These are phyloP conservation scores for Oceanodroma leucorhoa DNA, from an alignment of 2,797 vertebrate genomes.

Conservation along the genomic window DNA sequence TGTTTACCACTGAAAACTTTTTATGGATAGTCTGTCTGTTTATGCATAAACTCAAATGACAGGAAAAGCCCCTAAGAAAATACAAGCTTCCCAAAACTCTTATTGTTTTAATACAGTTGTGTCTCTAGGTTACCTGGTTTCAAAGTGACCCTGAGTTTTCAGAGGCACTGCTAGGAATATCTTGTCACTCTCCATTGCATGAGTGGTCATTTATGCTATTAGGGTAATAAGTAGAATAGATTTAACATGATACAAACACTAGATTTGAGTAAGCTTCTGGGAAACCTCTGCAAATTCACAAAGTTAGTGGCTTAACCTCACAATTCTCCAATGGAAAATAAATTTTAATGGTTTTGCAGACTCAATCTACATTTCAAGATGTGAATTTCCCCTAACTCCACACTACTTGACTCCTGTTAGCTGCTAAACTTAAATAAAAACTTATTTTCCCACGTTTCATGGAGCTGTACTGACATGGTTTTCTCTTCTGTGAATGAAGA, in stretches of 20 bases:
- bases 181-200: slow-evolving; percentile 51
- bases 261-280: slow-evolving; percentile 71
- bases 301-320: slow-evolving; percentile 73
- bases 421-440: slow-evolving; percentile 61
- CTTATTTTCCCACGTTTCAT: slow-evolving; percentile 36
- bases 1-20: background rate
- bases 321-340: slow-evolving; percentile 70
- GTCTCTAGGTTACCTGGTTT: slow-evolving; percentile 38
- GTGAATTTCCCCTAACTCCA: slow-evolving; percentile 36
- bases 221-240: slow-evolving; percentile 65
- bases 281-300: slow-evolving; percentile 70
- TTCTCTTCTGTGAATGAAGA: background rate
- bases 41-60: background rate
- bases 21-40: background rate
- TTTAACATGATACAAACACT: slow-evolving; percentile 54
- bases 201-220: slow-evolving; percentile 69
- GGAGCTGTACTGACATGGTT: background rate
- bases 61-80: background rate
- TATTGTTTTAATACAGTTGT: background rate
- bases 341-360: slow-evolving; percentile 64
- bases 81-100: background rate
- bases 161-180: slow-evolving; percentile 15
- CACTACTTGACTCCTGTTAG: slow-evolving; percentile 51
- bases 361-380: slow-evolving; percentile 34
- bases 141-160: slow-evolving; percentile 64